These are phyloP conservation scores for Nymphalis urticae DNA, from an alignment of 2,888 invertebrate genomes.

Conservation along the genomic window DNA sequence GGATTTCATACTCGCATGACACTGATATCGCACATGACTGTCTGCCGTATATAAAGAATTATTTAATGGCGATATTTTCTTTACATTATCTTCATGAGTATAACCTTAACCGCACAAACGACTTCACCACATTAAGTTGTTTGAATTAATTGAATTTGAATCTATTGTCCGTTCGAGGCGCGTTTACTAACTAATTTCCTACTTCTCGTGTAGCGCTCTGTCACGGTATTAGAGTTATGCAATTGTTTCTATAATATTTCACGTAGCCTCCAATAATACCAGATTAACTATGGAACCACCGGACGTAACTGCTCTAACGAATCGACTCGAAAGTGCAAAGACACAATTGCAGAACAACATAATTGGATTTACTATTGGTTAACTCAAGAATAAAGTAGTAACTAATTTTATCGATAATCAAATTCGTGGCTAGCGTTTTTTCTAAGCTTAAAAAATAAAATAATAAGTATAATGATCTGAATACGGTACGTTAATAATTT, in stretches of 20 bases:
- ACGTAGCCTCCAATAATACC: conserved; percentile 22
- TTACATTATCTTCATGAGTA: not conserved
- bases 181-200: conserved; percentile 31
- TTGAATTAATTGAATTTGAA: conserved; percentile 28
- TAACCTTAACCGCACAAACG: conserved; percentile 19
- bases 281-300: conserved; percentile 30
- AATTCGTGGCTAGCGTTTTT: not conserved
- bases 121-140: conserved; percentile 14
- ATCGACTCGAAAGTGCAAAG: conserved; percentile 30
- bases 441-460: not conserved
- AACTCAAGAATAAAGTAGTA: conserved; percentile 1
- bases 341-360: conserved; percentile 8
- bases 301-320: conserved; percentile 36
- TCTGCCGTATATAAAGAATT: conserved; percentile 13
- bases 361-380: conserved; percentile 12
- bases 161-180: conserved; percentile 30
- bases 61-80: conserved; percentile 7
- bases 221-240: conserved; percentile 38
- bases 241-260: conserved; percentile 40
- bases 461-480: too few relatives aligned
- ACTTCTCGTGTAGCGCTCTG: conserved; percentile 19
- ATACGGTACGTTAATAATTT: too few relatives aligned
- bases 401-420: conserved; percentile 16
- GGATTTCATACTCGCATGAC: too few relatives aligned
- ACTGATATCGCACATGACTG: conserved; percentile 31